Percentiles rank a stretch among this genome's conserved stretches.
These are phyloP conservation scores for Zapornia atra DNA, from an alignment of 2,113 vertebrate genomes.

Conservation along the genomic window DNA sequence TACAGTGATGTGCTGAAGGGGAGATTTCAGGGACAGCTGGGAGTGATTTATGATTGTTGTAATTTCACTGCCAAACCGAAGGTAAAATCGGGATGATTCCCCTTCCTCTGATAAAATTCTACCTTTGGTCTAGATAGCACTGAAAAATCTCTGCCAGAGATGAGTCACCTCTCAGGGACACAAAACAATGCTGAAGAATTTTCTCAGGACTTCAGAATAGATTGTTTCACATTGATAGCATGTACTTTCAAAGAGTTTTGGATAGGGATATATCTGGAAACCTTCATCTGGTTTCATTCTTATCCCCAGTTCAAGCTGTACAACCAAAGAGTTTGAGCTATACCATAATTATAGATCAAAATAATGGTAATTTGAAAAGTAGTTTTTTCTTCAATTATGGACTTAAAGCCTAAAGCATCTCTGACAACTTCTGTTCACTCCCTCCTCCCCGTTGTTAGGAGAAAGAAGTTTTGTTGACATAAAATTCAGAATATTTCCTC, in stretches of 20 bases:
- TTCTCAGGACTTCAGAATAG: not conserved
- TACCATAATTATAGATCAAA: not conserved
- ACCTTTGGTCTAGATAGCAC: not conserved
- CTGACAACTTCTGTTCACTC: not conserved
- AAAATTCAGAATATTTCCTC: not conserved
- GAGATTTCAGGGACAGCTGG: conserved; percentile 16
- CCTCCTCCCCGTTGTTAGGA: not conserved
- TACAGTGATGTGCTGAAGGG: not conserved
- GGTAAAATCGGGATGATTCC: conserved; percentile 23
- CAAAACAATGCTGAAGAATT: not conserved
- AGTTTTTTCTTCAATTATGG: not conserved
- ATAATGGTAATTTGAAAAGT: not conserved
- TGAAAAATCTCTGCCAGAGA: not conserved
- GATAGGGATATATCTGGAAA: not conserved
- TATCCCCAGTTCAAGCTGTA: not conserved
- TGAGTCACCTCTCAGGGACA: not conserved
- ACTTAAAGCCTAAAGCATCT: not conserved
- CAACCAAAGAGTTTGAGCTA: not conserved
- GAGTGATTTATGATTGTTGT: conserved; percentile 19
- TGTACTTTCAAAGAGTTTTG: not conserved
- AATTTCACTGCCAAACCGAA: conserved; percentile 8
- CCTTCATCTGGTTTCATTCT: not conserved
- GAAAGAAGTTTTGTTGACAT: not conserved
- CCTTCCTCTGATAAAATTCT: not conserved
- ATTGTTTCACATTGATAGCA: not conserved